Evolutionary conservation across 2,113 vertebrate species (phyloP).

Genomic region (Spea bombifrons): DNA sequence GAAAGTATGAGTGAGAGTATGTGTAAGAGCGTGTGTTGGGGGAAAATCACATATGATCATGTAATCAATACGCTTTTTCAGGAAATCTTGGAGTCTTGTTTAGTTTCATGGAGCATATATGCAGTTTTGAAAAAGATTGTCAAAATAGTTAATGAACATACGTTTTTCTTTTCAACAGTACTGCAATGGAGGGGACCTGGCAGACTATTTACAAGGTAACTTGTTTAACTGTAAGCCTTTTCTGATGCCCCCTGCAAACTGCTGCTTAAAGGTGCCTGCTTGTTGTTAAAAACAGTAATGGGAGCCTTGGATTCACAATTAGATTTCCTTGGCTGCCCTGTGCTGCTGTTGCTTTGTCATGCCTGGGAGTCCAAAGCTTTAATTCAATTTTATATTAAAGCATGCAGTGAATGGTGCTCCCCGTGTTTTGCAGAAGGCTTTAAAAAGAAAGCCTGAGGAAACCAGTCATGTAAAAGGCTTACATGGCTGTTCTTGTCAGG

Average conservation of each 20-base stretch:
- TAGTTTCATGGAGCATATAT: too few species aligned
- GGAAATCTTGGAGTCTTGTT: too few species aligned
- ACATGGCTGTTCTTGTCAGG: too few species aligned
- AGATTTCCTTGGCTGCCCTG: constrained; percentile 12
- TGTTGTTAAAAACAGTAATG: not conserved
- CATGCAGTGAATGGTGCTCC: not conserved
- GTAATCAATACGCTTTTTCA: too few species aligned
- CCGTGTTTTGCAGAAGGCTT: too few species aligned
- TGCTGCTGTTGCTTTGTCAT: not conserved
- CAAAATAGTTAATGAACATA: not conserved
- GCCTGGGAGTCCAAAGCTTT: not conserved
- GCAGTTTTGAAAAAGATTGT: too few species aligned
- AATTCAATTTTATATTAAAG: constrained; percentile 1
- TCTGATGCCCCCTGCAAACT: not conserved
- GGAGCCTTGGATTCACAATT: constrained; percentile 27
- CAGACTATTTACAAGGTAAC: constrained; percentile 98
- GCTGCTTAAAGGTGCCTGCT: not conserved
- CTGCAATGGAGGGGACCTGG: constrained; percentile 95
- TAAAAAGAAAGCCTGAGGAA: too few species aligned
- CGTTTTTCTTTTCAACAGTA: constrained; percentile 70
- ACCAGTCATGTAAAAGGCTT: too few species aligned
- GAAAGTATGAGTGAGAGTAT: too few species aligned
- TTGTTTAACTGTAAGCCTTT: constrained; percentile 28
- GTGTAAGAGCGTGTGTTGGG: too few species aligned
- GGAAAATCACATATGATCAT: too few species aligned